Evolutionary conservation across 2,797 vertebrate genomes (phyloP), one percentile per base, ranked within the genome.

Genomic region (Myoxocephalus aenaeus): DNA sequence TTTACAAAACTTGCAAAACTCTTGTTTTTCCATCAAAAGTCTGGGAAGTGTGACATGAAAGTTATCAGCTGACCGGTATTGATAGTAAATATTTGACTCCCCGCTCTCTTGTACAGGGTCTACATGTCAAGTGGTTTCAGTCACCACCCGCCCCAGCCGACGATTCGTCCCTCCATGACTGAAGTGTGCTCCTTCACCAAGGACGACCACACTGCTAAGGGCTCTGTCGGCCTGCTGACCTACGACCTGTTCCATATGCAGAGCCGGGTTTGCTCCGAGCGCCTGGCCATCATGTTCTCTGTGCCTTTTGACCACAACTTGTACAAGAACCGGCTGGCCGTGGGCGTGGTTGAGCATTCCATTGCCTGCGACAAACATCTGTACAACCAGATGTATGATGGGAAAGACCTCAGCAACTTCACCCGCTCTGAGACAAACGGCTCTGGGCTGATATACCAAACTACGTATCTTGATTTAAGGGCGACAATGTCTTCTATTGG

Each of bases 181-280:
- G 93, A 94, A 64, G 91, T 95, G 76, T 94, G 93, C 87, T 90
- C 91, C 76, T 95, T 95, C 85, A 90, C 70, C 70, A 94, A 94
- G 86, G 92, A 94, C 25, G 93, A 92, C 87, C 72, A 92, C 89
- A 93, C 89, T 0, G 90, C 92, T 75, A 86, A 90, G 0, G 92
- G 94, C 20, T 54, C 90, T 0, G 84, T 94, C 2, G 92, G 93
- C 73, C 58, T 95, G 71, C 77, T 94, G 64, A 95, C 93, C 87
- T 94, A 94, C 7, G 92, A 94, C 87, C 71, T 95, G 54, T 93
- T 93, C 82, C 59, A 94, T 38, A 92, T 87, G 90, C 70, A 77
- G 57, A 91, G n/a, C 63, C 80, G 68, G 2, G 62, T 73, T 9
- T 87, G 82, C 87, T 42, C 87, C 0, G 73, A 93, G 9, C 92